Evolutionary conservation across 2,113 vertebrate genomes (phyloP).

Genomic region (Numenius arquata): DNA sequence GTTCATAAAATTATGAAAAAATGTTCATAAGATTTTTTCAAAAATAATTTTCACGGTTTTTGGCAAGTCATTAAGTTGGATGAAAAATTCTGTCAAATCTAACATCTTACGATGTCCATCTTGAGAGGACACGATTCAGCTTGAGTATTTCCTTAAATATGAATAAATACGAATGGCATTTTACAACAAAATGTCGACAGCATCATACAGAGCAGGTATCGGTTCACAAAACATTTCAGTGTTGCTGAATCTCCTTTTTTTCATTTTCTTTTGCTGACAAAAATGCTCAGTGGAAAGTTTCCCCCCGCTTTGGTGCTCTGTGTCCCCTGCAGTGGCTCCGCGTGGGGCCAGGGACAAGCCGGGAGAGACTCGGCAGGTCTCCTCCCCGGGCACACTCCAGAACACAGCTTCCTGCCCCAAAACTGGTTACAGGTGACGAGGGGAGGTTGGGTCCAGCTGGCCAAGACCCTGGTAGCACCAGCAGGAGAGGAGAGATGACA

Average conservation of each 20-base stretch:
- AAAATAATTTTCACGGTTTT: not conserved
- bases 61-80: not conserved
- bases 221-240: not conserved
- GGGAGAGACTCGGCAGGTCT: not conserved
- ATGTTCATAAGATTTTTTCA: not conserved
- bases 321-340: not conserved
- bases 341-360: too few relatives aligned
- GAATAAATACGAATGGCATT: not conserved
- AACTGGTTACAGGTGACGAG: not conserved
- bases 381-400: not conserved
- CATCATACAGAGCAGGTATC: not conserved
- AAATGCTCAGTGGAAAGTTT: not conserved
- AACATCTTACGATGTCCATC: rapidly evolving
- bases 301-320: not conserved
- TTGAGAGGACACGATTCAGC: not conserved
- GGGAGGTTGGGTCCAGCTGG: not conserved
- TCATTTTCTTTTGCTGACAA: not conserved
- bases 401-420: not conserved
- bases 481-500: not conserved
- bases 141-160: not conserved
- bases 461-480: not conserved
- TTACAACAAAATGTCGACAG: not conserved
- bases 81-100: not conserved
- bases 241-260: not conserved
- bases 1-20: not conserved